Conservation (phyloP, 1,140 invertebrate species). For the Drosophila athabasca region DNA sequence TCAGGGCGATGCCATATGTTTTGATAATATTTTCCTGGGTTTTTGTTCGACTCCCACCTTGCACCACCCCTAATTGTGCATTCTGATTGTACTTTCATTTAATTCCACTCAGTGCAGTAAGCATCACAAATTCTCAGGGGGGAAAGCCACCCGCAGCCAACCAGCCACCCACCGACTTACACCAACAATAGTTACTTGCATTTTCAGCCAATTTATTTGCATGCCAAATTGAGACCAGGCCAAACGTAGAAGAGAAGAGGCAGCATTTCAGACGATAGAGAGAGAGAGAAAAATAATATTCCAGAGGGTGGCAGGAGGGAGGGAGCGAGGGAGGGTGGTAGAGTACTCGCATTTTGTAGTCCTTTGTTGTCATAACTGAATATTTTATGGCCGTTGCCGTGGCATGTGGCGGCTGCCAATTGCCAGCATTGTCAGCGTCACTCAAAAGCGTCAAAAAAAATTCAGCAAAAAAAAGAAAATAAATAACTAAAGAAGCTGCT, state of each 20-base stretch:
- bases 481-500: conserved; percentile 20
- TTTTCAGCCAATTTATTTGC: conserved; percentile 33
- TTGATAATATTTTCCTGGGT: not conserved
- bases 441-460: conserved; percentile 59
- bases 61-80: not conserved
- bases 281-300: not conserved
- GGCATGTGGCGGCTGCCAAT: conserved; percentile 63
- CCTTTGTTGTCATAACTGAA: conserved; percentile 59
- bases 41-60: no score
- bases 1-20: not conserved
- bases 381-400: conserved; percentile 64
- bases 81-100: not conserved
- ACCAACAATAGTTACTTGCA: not conserved
- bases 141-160: not conserved
- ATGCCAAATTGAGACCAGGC: conserved; percentile 8
- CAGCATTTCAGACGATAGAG: not conserved
- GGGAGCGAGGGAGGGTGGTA: no score
- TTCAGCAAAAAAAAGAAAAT: conserved; percentile 14
- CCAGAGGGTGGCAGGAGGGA: not conserved
- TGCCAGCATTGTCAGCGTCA: conserved; percentile 72
- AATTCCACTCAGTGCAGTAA: not conserved
- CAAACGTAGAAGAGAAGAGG: not conserved
- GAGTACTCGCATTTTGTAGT: conserved; percentile 24
- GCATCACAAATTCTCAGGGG: not conserved
- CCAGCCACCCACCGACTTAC: not conserved